Percentiles rank a stretch among this genome's conserved stretches.
Evolutionary conservation across 1,140 invertebrate genomes (phyloP).

Genomic region (Hetaerina americana): DNA sequence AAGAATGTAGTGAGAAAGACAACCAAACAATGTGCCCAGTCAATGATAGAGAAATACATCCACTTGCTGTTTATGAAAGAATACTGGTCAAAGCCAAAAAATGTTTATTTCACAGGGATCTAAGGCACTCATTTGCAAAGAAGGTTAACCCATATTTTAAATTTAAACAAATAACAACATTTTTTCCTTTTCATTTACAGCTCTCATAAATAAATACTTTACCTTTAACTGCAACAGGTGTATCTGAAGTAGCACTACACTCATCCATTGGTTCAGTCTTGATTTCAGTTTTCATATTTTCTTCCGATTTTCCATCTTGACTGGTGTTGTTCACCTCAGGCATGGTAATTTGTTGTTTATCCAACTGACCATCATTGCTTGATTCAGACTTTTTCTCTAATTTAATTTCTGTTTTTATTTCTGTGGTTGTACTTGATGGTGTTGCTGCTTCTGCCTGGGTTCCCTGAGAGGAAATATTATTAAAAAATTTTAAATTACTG

Average conservation of each 20-base stretch:
- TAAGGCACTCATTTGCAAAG: too few species aligned
- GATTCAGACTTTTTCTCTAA: slow-evolving; percentile 14
- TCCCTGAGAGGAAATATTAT: not conserved
- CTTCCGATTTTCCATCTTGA: slow-evolving; percentile 40
- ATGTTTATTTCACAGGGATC: too few species aligned
- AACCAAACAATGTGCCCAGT: too few species aligned
- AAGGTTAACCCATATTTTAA: too few species aligned
- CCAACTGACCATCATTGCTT: not conserved
- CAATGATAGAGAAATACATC: too few species aligned
- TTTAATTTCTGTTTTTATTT: slow-evolving; percentile 14
- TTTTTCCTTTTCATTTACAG: slow-evolving; percentile 16
- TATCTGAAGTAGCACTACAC: slow-evolving; percentile 13
- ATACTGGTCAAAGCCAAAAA: too few species aligned
- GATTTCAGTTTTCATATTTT: slow-evolving; percentile 52
- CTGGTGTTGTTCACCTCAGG: not conserved
- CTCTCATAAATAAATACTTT: slow-evolving; percentile 1
- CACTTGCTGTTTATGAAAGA: too few species aligned
- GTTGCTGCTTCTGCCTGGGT: not conserved
- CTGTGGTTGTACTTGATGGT: slow-evolving; percentile 10
- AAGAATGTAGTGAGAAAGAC: too few species aligned
- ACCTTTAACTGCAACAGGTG: slow-evolving; percentile 8
- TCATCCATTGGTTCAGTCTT: slow-evolving; percentile 52
- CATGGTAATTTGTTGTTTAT: slow-evolving; percentile 2
- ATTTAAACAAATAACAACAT: too few species aligned
- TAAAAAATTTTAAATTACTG: not conserved